Conservation (phyloP, 2,797 vertebrate genomes). For the Fistularia tabacaria region DNA sequence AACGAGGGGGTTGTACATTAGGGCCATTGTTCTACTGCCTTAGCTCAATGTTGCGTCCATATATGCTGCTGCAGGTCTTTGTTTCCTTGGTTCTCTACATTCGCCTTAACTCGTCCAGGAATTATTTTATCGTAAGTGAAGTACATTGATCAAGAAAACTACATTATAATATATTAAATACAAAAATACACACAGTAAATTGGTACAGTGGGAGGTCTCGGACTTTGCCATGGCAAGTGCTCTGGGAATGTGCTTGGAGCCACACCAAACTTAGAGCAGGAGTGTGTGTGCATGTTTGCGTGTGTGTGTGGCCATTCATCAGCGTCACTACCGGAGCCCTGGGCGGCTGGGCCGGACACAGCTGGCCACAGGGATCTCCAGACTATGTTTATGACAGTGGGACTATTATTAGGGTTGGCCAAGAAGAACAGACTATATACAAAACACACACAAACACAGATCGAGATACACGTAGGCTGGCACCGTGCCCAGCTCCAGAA, state of each 20-base stretch:
- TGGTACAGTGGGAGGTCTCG: constrained; percentile 50
- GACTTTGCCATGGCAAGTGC: constrained; percentile 58
- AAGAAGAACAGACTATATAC: constrained; percentile 49
- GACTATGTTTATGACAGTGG: constrained; percentile 72
- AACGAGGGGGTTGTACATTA: constrained; percentile 39
- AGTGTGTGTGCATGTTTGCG: constrained; percentile 17
- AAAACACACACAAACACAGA: neutral
- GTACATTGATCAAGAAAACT: too few relatives aligned
- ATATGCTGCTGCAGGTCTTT: constrained; percentile 50
- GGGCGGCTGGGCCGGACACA: constrained; percentile 67
- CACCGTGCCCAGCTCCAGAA: constrained; percentile 48
- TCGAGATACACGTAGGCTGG: constrained; percentile 33
- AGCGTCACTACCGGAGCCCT: constrained; percentile 71
- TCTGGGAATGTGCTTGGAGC: constrained; percentile 61
- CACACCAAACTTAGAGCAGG: constrained; percentile 39
- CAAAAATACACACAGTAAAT: constrained; percentile 26
- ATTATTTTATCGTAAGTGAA: constrained; percentile 3
- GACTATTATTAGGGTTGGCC: constrained; percentile 73
- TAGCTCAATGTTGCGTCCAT: constrained; percentile 49
- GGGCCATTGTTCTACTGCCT: constrained; percentile 48
- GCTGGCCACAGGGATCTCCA: constrained; percentile 71
- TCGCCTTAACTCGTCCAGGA: neutral
- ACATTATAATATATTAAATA: neutral
- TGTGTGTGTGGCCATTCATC: constrained; percentile 54
- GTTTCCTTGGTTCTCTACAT: constrained; percentile 35